Base-by-base conservation (phyloP, 2,797 vertebrate species). In the Leptatherina wallacei region DNA sequence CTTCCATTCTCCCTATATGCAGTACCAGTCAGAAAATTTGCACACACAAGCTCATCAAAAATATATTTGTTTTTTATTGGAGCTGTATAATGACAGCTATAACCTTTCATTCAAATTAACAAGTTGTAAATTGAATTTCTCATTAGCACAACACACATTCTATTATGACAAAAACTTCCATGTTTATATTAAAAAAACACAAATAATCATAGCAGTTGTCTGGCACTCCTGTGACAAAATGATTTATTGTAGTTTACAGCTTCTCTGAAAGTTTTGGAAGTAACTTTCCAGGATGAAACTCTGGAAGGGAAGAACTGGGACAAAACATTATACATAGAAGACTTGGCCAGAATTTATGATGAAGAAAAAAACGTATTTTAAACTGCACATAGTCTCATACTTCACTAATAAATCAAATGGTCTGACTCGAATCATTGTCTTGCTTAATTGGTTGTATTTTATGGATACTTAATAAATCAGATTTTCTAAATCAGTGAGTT, bases 391-490 rank as follows among this genome's bases (percentile, higher is more conserved):
- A 64, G 44, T 58, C 42, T 60, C 56, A 63, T 44, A 30, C 27
- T 52, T 67, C 32, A 65, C 52, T 22, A 20, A 57, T 29, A n/a
- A 18, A 74, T 18, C 42, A 30, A 49, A 52, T 20, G 7, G 8
- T 42, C 10, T 33, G 30, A 24, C 24, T 51, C 27, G 57, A 74
- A 65, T 82, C 27, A 42, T 61, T 60, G 33, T 18, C 16, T 51
- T 36, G 18, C 33, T 65, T 65, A n/a, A 65, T 61, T 22, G 30
- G n/a, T 64, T 72, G 36, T 60, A 32, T 60, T 9, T 61, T 52
- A 59, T 59, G 20, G 20, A 36, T 68, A 52, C 42, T 57, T 68
- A 71, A 66, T 67, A 65, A 80, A 78, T 71, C 36, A 64, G 47
- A 66, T 62, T 44, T 70, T 10, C 35, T 7, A 13, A 61, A 59